These are phyloP conservation scores for Ramazzottius varieornatus DNA, from an alignment of 2,888 invertebrate species.

Conservation along the genomic window DNA sequence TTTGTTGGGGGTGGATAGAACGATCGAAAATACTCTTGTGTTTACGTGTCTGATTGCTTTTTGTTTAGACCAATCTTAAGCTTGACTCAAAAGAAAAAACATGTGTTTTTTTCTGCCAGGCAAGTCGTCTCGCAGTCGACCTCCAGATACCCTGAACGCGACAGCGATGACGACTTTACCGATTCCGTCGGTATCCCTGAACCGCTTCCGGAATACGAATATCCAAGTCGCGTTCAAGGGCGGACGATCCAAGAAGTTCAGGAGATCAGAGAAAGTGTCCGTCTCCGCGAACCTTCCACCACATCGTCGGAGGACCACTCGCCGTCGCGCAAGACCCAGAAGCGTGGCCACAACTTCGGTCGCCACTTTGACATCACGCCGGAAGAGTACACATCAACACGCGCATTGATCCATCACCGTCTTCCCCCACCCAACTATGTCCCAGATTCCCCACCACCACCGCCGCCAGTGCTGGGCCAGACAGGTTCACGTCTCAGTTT, in stretches of 20 bases:
- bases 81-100: too few relatives aligned
- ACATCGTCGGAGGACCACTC: not conserved
- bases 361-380: not conserved
- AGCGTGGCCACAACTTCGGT: not conserved
- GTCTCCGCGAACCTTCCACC: not conserved
- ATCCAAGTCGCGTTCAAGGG: not conserved
- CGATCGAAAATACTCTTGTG: too few relatives aligned
- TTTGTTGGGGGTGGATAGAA: too few relatives aligned
- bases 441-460: not conserved
- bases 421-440: not conserved
- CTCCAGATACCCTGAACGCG: not conserved
- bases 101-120: too few relatives aligned
- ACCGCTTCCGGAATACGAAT: constrained; percentile 1
- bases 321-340: not conserved
- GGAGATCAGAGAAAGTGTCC: not conserved
- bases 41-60: too few relatives aligned
- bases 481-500: not conserved
- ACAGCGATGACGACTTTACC: not conserved
- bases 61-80: too few relatives aligned
- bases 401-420: not conserved
- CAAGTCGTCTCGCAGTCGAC: not conserved
- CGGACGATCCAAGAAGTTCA: not conserved
- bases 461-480: not conserved
- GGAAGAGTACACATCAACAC: not conserved
- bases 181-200: not conserved